These are phyloP conservation scores for Tragelaphus eurycerus DNA, from an alignment of 2,797 vertebrate genomes.

Conservation along the genomic window DNA sequence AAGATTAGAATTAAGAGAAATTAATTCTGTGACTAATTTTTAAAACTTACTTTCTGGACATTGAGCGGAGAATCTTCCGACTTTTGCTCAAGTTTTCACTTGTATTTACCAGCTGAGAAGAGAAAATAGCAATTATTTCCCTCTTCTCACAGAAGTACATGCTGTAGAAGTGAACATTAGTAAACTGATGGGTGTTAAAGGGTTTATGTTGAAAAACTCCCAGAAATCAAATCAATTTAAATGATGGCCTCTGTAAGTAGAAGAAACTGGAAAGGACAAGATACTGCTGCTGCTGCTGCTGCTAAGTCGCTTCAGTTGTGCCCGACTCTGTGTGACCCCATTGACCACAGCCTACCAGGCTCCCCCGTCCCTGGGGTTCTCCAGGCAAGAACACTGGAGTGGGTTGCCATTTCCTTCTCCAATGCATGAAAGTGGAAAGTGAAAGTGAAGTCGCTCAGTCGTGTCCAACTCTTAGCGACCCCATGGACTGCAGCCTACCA, in stretches of 20 bases:
- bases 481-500: too few species aligned
- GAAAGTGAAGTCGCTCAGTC: too few species aligned
- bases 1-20: conserved; percentile 29
- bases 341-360: too few species aligned
- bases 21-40: conserved; percentile 6
- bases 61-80: conserved; percentile 93
- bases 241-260: neutral
- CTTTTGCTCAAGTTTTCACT: conserved; percentile 95
- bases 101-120: conserved; percentile 91
- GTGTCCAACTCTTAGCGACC: too few species aligned
- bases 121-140: conserved; percentile 59
- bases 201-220: neutral
- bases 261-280: conserved; percentile 22
- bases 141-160: neutral
- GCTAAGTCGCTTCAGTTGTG: too few species aligned
- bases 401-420: too few species aligned
- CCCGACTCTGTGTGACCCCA: too few species aligned
- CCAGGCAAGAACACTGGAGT: too few species aligned
- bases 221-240: conserved; percentile 12
- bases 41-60: conserved; percentile 92
- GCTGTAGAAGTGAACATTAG: conserved; percentile 20
- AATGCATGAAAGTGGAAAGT: too few species aligned
- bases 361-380: too few species aligned
- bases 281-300: neutral
- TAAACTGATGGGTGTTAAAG: neutral